Conservation (phyloP, 53 echinoderm and acorn worm species). For the Mesocentrotus franciscanus region DNA sequence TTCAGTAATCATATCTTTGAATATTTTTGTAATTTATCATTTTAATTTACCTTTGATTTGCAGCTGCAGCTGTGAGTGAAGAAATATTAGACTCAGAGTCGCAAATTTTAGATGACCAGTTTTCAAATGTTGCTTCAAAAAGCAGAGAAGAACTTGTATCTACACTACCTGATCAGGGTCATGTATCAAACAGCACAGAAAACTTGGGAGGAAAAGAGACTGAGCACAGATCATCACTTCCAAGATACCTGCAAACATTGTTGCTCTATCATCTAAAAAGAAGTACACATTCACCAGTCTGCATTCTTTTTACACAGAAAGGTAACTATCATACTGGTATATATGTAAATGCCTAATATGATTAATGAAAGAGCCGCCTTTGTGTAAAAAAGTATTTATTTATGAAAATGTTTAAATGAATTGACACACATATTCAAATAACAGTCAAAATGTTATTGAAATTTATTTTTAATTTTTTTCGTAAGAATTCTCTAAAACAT, state of each 20-base stretch:
- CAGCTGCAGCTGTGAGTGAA: constrained; percentile 5
- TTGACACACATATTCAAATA: not conserved
- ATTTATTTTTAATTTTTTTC: not conserved
- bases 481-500: not conserved
- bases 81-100: not conserved
- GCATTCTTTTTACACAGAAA: constrained; percentile 70
- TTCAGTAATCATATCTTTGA: no score
- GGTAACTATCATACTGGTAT: not conserved
- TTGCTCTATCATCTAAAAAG: constrained; percentile 67
- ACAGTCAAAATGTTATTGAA: not conserved
- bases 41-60: not conserved
- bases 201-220: not conserved
- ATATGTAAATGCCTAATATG: not conserved
- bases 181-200: constrained; percentile 7
- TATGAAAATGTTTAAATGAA: not conserved
- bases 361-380: not conserved
- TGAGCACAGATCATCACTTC: constrained; percentile 14
- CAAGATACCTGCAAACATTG: constrained; percentile 28
- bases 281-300: constrained; percentile 73
- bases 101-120: not conserved
- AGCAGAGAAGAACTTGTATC: not conserved
- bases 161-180: not conserved
- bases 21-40: not conserved
- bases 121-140: not conserved
- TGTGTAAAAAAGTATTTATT: not conserved